These are phyloP conservation scores for Glossophaga mutica DNA, from an alignment of 2,797 vertebrate species.

Conservation along the genomic window DNA sequence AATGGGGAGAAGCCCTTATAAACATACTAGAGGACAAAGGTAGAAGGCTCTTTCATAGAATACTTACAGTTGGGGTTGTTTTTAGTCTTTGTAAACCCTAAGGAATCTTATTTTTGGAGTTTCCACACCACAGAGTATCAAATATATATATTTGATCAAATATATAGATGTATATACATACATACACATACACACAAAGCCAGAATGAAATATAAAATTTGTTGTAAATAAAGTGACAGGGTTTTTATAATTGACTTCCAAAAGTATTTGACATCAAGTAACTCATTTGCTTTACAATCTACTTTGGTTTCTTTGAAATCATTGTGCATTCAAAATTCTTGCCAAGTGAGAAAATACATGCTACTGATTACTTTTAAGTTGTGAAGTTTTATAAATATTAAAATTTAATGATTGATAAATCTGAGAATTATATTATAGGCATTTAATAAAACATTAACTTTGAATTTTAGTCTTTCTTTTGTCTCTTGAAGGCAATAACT, in stretches of 20 bases:
- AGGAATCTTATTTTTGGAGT: not conserved
- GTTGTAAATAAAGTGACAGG: not conserved
- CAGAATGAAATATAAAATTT: slow-evolving; percentile 14
- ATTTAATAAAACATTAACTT: not conserved
- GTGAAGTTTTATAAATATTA: slow-evolving; percentile 8
- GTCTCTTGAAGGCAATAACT: not conserved
- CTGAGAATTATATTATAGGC: not conserved
- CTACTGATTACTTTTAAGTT: slow-evolving; percentile 5
- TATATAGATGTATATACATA: too few species aligned
- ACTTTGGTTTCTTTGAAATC: not conserved
- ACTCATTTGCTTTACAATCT: not conserved
- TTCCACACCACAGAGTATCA: not conserved
- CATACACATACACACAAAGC: not conserved
- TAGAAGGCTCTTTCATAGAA: not conserved
- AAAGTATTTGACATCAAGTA: slow-evolving; percentile 6
- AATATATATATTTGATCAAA: not conserved
- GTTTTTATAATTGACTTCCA: slow-evolving; percentile 34
- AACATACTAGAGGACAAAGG: not conserved
- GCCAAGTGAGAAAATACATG: not conserved
- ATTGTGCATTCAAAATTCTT: not conserved
- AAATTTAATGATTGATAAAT: not conserved
- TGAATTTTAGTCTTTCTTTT: slow-evolving; percentile 5
- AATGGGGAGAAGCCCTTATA: not conserved
- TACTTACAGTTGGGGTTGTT: not conserved
- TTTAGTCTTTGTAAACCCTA: not conserved